phyloP scores from a whole-genome alignment of 2,113 vertebrate genomes.

The Catharus minimus region DNA sequence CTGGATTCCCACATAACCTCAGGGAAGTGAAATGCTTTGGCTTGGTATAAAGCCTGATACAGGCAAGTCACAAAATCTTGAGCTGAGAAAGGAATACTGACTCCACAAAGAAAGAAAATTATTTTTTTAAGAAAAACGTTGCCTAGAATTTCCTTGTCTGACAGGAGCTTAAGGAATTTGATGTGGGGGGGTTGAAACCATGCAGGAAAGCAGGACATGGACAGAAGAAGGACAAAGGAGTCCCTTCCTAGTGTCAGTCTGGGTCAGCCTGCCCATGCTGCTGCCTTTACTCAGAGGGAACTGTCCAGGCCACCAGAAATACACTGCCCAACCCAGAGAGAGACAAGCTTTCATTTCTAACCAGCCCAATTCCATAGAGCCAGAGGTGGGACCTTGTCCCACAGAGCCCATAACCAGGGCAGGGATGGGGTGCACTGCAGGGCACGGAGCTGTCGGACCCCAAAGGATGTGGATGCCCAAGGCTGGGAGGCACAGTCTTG shows the following conservation, averaged over 20 bases:
- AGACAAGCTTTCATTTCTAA: background rate
- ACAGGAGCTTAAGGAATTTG: background rate
- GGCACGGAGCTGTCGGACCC: background rate
- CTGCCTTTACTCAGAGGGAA: background rate
- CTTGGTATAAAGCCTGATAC: background rate
- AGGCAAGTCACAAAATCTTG: background rate
- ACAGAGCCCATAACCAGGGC: accelerated
- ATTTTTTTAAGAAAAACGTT: background rate
- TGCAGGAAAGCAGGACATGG: background rate
- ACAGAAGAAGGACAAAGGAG: background rate
- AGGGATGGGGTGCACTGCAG: background rate
- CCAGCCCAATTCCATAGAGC: background rate
- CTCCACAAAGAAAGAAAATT: background rate
- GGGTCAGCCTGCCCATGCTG: background rate
- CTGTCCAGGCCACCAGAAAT: background rate
- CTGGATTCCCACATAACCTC: background rate
- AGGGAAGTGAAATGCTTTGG: background rate
- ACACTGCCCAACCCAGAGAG: background rate
- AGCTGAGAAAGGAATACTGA: background rate
- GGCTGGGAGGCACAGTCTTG: background rate
- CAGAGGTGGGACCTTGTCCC: background rate
- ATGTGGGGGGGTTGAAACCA: background rate
- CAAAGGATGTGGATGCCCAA: background rate
- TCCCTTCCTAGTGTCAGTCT: background rate
- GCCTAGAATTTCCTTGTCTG: background rate